Percentiles rank a stretch among this genome's conserved stretches.
Conservation (phyloP, 2,113 vertebrate species). For the Ginglymostoma cirratum region DNA sequence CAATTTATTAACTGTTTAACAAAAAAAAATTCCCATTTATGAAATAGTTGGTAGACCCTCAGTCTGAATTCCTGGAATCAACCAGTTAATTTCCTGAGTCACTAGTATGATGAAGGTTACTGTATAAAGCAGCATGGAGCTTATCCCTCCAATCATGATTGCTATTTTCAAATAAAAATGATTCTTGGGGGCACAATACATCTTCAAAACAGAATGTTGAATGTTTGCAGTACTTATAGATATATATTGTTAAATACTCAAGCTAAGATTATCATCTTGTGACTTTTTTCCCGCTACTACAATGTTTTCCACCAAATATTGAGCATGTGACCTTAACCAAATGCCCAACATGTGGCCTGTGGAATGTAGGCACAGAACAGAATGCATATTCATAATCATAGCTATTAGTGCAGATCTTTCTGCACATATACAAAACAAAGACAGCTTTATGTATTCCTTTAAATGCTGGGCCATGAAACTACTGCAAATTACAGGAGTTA, state of each 20-base stretch:
- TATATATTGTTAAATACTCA: neutral
- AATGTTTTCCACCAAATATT: neutral
- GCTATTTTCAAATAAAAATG: neutral
- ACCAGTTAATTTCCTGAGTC: neutral
- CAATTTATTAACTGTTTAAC: neutral
- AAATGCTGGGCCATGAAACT: too few relatives aligned
- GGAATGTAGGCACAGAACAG: slow-evolving; percentile 1
- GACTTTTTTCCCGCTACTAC: neutral
- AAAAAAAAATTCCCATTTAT: neutral
- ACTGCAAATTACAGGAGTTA: neutral
- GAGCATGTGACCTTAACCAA: neutral
- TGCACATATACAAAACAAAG: neutral
- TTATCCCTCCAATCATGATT: neutral
- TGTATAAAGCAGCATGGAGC: neutral
- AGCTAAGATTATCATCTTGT: neutral
- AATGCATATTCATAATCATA: slow-evolving; percentile 15
- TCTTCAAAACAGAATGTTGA: neutral
- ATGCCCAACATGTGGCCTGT: neutral
- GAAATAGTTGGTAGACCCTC: neutral
- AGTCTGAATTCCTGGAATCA: neutral
- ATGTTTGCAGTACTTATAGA: neutral
- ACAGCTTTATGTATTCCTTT: neutral
- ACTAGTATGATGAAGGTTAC: neutral
- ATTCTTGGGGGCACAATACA: neutral
- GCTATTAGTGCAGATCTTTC: neutral